These are phyloP conservation scores for Pao palembangensis DNA, from an alignment of 2,113 vertebrate species.

Conservation along the genomic window DNA sequence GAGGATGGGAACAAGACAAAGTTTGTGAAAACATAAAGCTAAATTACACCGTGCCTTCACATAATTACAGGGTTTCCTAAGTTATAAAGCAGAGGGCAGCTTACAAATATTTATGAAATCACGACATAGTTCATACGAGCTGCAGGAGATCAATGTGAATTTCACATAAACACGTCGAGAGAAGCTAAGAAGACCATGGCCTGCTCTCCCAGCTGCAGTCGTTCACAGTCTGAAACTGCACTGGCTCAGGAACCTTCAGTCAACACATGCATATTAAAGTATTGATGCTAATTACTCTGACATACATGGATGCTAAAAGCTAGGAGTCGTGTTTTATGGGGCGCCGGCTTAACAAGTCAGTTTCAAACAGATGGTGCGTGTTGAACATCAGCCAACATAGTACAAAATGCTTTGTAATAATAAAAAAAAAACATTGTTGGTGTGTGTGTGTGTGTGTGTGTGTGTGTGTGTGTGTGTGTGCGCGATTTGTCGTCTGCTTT, in stretches of 20 bases:
- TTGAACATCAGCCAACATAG: slow-evolving; percentile 12
- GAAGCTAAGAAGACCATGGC: slow-evolving; percentile 4
- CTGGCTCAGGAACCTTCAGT: slow-evolving; percentile 11
- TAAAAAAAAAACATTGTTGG: too few relatives aligned
- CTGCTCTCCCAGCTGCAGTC: slow-evolving; percentile 15
- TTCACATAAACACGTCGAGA: slow-evolving; percentile 3
- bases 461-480: too few relatives aligned
- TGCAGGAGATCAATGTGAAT: neutral
- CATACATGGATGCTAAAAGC: too few relatives aligned
- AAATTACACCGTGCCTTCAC: neutral
- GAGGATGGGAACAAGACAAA: neutral
- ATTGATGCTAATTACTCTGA: slow-evolving; percentile 10
- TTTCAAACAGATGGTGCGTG: slow-evolving; percentile 16
- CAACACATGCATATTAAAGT: slow-evolving; percentile 28
- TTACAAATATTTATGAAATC: neutral
- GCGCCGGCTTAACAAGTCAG: neutral
- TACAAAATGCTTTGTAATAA: neutral
- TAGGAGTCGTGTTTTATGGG: too few relatives aligned
- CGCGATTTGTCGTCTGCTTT: too few relatives aligned
- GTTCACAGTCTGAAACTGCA: slow-evolving; percentile 25
- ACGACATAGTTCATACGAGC: neutral
- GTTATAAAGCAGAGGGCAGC: neutral
- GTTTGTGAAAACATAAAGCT: neutral
- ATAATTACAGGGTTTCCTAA: neutral
- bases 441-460: too few relatives aligned